A percentile compares a stretch with the other conserved stretches of the same genome.
These are phyloP conservation scores for Oriolus oriolus DNA, from an alignment of 2,113 vertebrate species.

Conservation along the genomic window DNA sequence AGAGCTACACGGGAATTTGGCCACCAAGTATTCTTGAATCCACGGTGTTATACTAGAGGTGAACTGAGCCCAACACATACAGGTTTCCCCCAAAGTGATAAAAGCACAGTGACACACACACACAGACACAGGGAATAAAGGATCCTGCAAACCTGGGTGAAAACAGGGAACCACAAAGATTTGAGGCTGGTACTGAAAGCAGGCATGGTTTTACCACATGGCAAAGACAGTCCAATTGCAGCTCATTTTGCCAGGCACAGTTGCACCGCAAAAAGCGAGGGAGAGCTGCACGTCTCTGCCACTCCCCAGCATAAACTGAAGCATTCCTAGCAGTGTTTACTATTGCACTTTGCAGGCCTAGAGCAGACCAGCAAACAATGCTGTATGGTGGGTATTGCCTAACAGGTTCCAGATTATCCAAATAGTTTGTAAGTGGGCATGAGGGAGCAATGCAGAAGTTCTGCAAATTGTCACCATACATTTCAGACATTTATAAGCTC, in stretches of 20 bases:
- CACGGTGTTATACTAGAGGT: background rate
- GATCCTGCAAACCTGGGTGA: background rate
- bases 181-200: background rate
- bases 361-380: constrained; percentile 2
- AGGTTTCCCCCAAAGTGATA: background rate
- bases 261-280: background rate
- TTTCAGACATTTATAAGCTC: constrained; percentile 45
- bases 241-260: background rate
- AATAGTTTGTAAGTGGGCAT: constrained; percentile 38
- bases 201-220: background rate
- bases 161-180: background rate
- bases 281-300: background rate
- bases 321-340: background rate
- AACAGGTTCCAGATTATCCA: constrained; percentile 50
- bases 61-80: background rate
- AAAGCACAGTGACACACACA: background rate
- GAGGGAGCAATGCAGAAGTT: constrained; percentile 32
- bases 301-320: background rate
- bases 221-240: background rate
- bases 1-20: background rate
- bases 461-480: constrained; percentile 55
- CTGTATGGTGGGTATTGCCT: background rate
- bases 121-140: background rate
- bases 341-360: background rate
- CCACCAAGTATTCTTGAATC: background rate